Evolutionary conservation across 2,113 vertebrate species (phyloP), one percentile per base, ranked within the genome.

Genomic region (Salvelinus fontinalis): DNA sequence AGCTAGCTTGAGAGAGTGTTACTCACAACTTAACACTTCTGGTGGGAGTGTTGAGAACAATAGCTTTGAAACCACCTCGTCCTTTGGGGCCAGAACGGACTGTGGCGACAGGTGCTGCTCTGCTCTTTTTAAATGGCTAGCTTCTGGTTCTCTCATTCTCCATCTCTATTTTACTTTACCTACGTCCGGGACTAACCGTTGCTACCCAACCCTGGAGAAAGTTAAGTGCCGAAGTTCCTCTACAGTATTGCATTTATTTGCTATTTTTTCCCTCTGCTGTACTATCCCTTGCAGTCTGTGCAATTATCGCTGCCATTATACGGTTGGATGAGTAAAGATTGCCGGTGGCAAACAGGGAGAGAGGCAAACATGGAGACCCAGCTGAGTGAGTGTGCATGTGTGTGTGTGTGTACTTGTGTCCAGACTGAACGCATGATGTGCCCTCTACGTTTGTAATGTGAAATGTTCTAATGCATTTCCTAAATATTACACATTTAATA

Each of bases 31-130:
- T 9, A 44, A 9, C 39, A 44, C 9, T 44, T 44, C 9, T 44
- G 39, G 39, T 44, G 39, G 39, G 39, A 44, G 9, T 44, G 39
- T 44, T 44, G 9, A 11, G 39, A 44, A 44, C 39, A 44, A 44
- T 44, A 44, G 39, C 39, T 44, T 44, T 44, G 39, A 44, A 44
- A 44, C 9, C 39, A 2, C 2, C 2, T 44, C 39, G 8, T 44
- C 39, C 9, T 44, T 2, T 44, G 39, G 39, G 51, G 51, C 12
- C 51, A 54, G 87, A 85, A 89, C 90, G 90, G 89, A 91, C 87
- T 86, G 88, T 77, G 77, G 75, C 67, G 86, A 85, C 89, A 91
- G 90, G 91, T 90, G 90, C 82, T 78, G 77, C 89, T 84, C 88
- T 73, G 87, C 81, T 78, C 71, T 75, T 82, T 77, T 77, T 75